Base-by-base conservation (phyloP, 2,888 invertebrate genomes). In the Zaprionus obscuricornis region DNA sequence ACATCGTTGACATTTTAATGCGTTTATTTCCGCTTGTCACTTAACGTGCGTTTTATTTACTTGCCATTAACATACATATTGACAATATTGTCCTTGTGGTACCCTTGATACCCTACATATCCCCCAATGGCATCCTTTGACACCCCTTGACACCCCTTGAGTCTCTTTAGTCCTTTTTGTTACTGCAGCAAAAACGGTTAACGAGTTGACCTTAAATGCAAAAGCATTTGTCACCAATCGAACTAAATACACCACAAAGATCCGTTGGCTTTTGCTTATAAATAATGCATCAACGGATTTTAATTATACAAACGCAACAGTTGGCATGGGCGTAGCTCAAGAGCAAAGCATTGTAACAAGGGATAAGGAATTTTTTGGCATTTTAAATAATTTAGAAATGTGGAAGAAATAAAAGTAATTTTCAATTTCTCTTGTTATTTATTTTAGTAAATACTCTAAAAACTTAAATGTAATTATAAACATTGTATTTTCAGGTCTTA, bases 1-100 rank as follows among this genome's bases (percentile, higher is more conserved):
- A 72, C 74, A 77, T 66, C 65, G 64, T 65, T 66, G 74, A 65
- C 70, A 77, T 82, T 77, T 77, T 81, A 81, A 73, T 66, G 83
- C 74, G 75, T 79, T 66, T 68, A 68, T 66, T 59, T 77, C 57
- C 70, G 70, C 60, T 45, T 67, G 74, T 66, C 70, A 70, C 65
- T 66, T 70, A 63, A 58, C 59, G 59, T 54, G 62, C 45, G 36
- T 37, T 57, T 57, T 54, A 74, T 67, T 52, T 50, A 14, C 29
- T 33, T 43, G n/a, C 52, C 50, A 67, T 74, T 62, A 74, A 67
- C 75, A 74, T 74, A 71, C 51, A 58, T 59, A 54, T 51, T 36
- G 54, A 37, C 58, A 24, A 29, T 40, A 36, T 31, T 10, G 22
- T 7, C 40, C 34, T 10, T 27, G 33, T 16, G 45, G 37, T n/a